Evolutionary conservation across 1,140 invertebrate species (phyloP).

Genomic region (Papilio helenus): DNA sequence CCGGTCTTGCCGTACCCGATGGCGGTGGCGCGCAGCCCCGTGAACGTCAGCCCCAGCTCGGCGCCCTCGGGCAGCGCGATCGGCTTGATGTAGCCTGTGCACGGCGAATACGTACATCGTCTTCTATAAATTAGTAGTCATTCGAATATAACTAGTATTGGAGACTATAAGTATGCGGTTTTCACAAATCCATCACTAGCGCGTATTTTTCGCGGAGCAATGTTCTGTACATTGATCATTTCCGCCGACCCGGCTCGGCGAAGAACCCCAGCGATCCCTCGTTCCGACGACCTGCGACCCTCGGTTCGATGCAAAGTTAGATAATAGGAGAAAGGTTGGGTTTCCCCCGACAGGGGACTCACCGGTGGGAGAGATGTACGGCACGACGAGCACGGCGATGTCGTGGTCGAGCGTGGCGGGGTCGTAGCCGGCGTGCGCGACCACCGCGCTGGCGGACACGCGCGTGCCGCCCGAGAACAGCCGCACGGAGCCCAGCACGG

Average conservation of each 20-base stretch:
- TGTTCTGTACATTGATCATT: too few relatives aligned
- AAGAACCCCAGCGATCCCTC: too few relatives aligned
- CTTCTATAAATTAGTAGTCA: not conserved
- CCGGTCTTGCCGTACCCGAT: slow-evolving; percentile 19
- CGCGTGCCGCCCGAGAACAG: slow-evolving; percentile 23
- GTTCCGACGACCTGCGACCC: too few relatives aligned
- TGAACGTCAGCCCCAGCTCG: not conserved
- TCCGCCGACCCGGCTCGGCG: too few relatives aligned
- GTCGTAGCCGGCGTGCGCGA: slow-evolving; percentile 33
- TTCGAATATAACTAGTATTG: too few relatives aligned
- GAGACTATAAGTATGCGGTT: too few relatives aligned
- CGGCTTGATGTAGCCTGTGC: slow-evolving; percentile 39
- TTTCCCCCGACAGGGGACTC: too few relatives aligned
- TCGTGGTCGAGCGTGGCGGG: slow-evolving; percentile 30
- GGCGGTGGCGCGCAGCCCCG: not conserved
- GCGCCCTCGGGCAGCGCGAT: slow-evolving; percentile 5
- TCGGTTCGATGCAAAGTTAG: not conserved
- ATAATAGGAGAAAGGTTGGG: too few relatives aligned
- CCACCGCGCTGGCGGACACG: slow-evolving; percentile 1
- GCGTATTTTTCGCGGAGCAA: too few relatives aligned
- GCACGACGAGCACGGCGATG: slow-evolving; percentile 36
- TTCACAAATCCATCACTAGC: too few relatives aligned
- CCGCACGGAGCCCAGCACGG: slow-evolving; percentile 31
- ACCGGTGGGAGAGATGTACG: slow-evolving; percentile 32
- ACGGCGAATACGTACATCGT: not conserved